Conservation (phyloP, 1,140 invertebrate species). For the Ooceraea biroi region DNA sequence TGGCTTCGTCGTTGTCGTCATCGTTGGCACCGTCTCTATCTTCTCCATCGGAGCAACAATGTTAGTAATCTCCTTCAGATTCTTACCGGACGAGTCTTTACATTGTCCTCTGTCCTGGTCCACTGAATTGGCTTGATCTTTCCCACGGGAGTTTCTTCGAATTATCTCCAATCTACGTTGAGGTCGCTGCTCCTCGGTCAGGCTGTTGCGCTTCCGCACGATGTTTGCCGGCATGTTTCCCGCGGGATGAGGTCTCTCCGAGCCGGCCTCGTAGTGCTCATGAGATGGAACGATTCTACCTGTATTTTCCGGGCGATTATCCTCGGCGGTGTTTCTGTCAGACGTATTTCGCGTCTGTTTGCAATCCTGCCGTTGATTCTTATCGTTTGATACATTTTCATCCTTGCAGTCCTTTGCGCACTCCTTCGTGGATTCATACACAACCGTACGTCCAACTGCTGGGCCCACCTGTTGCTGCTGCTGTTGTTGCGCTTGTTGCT, state of each 20-base stretch:
- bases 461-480: conserved; percentile 57
- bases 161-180: conserved; percentile 17
- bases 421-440: conserved; percentile 75
- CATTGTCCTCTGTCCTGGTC: conserved; percentile 22
- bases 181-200: conserved; percentile 47
- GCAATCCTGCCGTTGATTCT: conserved; percentile 31
- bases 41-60: background rate
- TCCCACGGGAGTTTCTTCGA: conserved; percentile 32
- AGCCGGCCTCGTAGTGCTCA: background rate
- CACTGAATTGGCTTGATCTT: background rate
- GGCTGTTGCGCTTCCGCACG: conserved; percentile 34
- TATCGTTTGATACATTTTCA: background rate
- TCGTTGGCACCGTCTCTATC: conserved; percentile 4
- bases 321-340: conserved; percentile 49
- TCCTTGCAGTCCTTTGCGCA: conserved; percentile 36
- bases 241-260: conserved; percentile 5
- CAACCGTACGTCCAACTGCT: conserved; percentile 70
- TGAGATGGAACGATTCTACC: conserved; percentile 1
- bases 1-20: conserved; percentile 22
- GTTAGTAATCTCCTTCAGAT: conserved; percentile 3
- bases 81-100: background rate
- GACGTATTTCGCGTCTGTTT: conserved; percentile 24
- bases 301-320: conserved; percentile 45
- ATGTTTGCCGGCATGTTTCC: conserved; percentile 36
- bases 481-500: conserved; percentile 56